Evolutionary conservation across 2,797 vertebrate species (phyloP).

Genomic region (Urosaurus nigricauda): DNA sequence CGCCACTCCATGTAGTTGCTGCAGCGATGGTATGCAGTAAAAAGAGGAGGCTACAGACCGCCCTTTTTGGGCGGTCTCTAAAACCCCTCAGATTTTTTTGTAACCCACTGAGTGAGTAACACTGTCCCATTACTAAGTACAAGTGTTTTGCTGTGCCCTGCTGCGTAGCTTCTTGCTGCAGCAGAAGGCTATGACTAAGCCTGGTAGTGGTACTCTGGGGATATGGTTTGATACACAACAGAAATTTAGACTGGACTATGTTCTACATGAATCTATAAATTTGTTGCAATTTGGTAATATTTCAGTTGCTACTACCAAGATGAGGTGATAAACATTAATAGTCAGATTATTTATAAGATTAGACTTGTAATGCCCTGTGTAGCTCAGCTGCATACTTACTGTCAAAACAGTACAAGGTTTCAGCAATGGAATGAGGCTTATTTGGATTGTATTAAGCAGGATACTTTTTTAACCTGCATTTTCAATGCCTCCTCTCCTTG

Average conservation of each 20-base stretch:
- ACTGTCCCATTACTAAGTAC: neutral
- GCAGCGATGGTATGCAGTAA: no score
- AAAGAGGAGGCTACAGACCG: no score
- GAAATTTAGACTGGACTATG: neutral
- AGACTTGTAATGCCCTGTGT: slow-evolving; percentile 60
- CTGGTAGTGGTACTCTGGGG: neutral
- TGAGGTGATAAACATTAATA: slow-evolving; percentile 68
- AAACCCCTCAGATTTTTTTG: neutral
- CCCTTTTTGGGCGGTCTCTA: no score
- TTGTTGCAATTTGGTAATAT: slow-evolving; percentile 51
- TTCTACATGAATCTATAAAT: slow-evolving; percentile 22
- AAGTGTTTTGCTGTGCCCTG: neutral
- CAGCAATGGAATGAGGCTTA: slow-evolving; percentile 60
- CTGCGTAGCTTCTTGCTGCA: neutral
- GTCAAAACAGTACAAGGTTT: slow-evolving; percentile 71
- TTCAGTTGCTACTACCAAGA: slow-evolving; percentile 53
- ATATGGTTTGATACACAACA: neutral
- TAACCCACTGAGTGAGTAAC: neutral
- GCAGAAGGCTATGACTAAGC: neutral
- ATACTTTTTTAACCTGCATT: slow-evolving; percentile 44
- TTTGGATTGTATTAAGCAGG: slow-evolving; percentile 60
- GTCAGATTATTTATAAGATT: slow-evolving; percentile 68
- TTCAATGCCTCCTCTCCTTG: slow-evolving; percentile 49
- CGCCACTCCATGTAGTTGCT: no score
- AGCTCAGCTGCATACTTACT: slow-evolving; percentile 59